phyloP scores from a whole-genome alignment of 2,113 vertebrate species.

The Trachemys scripta region DNA sequence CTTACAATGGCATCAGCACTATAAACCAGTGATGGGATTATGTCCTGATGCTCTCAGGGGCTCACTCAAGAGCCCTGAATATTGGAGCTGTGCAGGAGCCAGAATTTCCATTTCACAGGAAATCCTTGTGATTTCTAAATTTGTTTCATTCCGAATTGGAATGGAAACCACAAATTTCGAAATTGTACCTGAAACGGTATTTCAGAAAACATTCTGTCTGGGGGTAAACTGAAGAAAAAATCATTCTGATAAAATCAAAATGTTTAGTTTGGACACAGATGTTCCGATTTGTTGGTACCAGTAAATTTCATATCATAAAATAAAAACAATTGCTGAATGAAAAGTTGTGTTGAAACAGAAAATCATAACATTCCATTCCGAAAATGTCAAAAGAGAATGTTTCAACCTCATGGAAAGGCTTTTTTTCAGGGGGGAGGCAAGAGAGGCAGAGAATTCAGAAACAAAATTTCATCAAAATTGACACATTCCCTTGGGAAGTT shows the following conservation, averaged over 20 bases:
- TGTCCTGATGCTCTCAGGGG: background rate
- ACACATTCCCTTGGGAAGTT: background rate
- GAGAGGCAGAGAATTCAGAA: background rate
- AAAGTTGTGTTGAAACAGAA: background rate
- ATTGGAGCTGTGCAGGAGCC: rapidly evolving
- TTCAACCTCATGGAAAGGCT: rapidly evolving
- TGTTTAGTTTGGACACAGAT: background rate
- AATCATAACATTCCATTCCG: background rate
- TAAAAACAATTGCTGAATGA: background rate
- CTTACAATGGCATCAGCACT: background rate
- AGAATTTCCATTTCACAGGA: background rate
- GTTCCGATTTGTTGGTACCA: background rate
- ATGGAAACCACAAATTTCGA: background rate
- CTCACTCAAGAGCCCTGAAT: background rate
- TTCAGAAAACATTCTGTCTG: background rate
- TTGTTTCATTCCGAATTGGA: background rate
- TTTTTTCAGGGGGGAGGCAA: background rate
- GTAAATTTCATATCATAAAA: background rate
- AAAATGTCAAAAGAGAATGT: background rate
- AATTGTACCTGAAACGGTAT: background rate
- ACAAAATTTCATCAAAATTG: background rate
- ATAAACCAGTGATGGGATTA: background rate
- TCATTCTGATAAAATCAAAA: background rate
- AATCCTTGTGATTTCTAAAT: background rate
- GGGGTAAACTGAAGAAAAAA: background rate